A percentile compares a stretch with the other conserved stretches of the same genome.
Evolutionary conservation across 2,797 vertebrate species (phyloP).

Genomic region (Oreochromis grahami): DNA sequence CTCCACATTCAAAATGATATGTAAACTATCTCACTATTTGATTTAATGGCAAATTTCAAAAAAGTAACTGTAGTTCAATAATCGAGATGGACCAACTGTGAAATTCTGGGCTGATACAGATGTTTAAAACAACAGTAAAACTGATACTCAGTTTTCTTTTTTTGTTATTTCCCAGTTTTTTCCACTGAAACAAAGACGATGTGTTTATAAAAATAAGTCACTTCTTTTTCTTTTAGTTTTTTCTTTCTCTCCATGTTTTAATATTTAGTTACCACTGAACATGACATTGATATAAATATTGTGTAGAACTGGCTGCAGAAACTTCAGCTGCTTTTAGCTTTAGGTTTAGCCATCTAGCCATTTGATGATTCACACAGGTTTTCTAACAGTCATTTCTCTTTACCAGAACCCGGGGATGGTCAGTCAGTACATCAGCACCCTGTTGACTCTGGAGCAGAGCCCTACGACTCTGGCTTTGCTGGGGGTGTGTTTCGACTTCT

Average conservation of each 20-base stretch:
- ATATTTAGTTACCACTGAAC: not conserved
- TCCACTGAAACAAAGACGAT: not conserved
- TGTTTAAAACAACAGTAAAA: not conserved
- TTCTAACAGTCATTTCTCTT: constrained; percentile 7
- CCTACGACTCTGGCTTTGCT: constrained; percentile 82
- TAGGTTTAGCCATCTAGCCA: not conserved
- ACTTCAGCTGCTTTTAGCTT: not conserved
- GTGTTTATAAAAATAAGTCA: not conserved
- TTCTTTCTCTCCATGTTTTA: not conserved
- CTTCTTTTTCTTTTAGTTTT: not conserved
- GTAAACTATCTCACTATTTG: not conserved
- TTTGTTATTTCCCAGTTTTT: not conserved
- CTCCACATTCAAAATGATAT: not conserved
- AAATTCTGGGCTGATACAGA: not conserved
- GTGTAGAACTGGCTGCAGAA: not conserved
- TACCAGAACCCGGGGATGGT: constrained; percentile 85
- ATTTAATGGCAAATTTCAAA: not conserved
- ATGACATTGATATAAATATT: not conserved
- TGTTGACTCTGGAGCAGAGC: constrained; percentile 87
- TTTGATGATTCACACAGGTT: not conserved
- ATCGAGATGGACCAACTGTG: not conserved
- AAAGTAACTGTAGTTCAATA: not conserved
- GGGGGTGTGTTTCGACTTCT: constrained; percentile 88
- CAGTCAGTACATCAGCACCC: constrained; percentile 84
- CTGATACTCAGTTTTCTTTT: not conserved